Conservation (phyloP, 2,888 invertebrate species). For the Podabrus alpinus region DNA sequence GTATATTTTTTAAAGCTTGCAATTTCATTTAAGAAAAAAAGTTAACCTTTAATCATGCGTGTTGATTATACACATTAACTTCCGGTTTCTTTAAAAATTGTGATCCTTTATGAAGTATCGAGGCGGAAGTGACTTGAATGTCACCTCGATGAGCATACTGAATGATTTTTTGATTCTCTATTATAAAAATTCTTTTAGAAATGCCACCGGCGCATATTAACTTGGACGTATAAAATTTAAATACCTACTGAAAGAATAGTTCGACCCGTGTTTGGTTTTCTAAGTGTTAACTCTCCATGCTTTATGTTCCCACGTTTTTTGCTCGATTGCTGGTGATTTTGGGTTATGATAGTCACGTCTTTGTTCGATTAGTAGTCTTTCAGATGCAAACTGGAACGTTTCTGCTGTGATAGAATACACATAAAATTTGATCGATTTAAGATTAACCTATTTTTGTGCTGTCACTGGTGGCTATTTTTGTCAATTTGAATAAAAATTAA, state of each 20-base stretch:
- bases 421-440: conserved; percentile 4
- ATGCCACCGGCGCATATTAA: conserved; percentile 30
- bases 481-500: not conserved
- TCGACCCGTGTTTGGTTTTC: conserved; percentile 38
- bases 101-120: conserved; percentile 46
- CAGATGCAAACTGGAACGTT: conserved; percentile 23
- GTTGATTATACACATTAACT: conserved; percentile 18
- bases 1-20: conserved; percentile 5
- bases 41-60: not conserved
- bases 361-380: conserved; percentile 31
- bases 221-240: conserved; percentile 33
- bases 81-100: conserved; percentile 26
- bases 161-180: conserved; percentile 47
- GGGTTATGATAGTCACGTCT: conserved; percentile 45
- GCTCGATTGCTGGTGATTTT: conserved; percentile 45
- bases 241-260: conserved; percentile 40
- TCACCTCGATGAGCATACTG: conserved; percentile 48
- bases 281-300: conserved; percentile 25
- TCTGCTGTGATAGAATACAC: not conserved
- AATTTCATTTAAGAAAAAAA: conserved; percentile 5
- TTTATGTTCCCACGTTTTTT: conserved; percentile 46
- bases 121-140: conserved; percentile 52
- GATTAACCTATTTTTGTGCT: conserved; percentile 16
- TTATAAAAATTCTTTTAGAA: conserved; percentile 24
- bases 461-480: conserved; percentile 5